Evolutionary conservation across 1,140 invertebrate species (phyloP).

Genomic region (Ylistrum balloti): DNA sequence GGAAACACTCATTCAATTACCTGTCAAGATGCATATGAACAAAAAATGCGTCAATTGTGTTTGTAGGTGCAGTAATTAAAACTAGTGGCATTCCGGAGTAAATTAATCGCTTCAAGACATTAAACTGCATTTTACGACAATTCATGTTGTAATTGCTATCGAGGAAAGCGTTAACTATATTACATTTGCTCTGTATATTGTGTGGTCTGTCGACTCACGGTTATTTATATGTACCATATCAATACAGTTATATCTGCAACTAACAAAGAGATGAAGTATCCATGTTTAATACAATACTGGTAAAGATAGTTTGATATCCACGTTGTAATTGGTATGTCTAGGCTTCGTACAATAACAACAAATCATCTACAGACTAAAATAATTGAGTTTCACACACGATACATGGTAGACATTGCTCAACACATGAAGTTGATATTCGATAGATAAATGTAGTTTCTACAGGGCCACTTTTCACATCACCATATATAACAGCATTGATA

Average conservation of each 20-base stretch:
- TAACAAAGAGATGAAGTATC: neutral
- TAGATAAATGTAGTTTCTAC: too few relatives aligned
- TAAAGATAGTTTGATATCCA: neutral
- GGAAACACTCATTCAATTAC: too few relatives aligned
- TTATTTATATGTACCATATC: neutral
- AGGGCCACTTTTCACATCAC: too few relatives aligned
- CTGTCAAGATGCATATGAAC: neutral
- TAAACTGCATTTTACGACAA: neutral
- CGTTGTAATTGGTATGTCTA: neutral
- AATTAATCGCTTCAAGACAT: neutral
- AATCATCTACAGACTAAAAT: neutral
- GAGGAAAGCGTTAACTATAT: neutral
- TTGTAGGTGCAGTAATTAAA: neutral
- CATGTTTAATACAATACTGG: neutral
- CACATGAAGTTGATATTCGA: too few relatives aligned
- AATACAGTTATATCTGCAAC: neutral
- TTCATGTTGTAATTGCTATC: neutral
- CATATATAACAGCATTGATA: too few relatives aligned
- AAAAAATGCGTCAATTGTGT: neutral
- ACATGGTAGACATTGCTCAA: neutral
- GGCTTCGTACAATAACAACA: neutral
- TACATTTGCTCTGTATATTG: neutral
- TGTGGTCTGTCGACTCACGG: neutral
- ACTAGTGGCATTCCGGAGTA: neutral
- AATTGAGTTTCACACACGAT: slow-evolving; percentile 3